Conservation (phyloP, 2,797 vertebrate genomes). For the Chrosomus eos region DNA sequence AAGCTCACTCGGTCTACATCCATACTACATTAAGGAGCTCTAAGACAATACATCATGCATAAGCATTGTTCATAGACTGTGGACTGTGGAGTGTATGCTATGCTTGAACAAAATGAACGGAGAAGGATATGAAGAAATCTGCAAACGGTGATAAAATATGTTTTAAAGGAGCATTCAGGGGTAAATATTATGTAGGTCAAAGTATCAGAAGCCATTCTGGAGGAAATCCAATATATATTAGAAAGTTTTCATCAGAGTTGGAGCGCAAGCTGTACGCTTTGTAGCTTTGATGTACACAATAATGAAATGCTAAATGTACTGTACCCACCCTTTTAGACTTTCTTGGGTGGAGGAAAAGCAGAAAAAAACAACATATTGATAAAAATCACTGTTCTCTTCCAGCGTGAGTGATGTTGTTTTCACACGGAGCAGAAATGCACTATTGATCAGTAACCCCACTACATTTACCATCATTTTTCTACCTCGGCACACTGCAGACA, state of each 20-base stretch:
- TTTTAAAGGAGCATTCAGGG: neutral
- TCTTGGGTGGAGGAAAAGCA: neutral
- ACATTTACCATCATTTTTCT: conserved; percentile 78
- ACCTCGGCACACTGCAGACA: conserved; percentile 67
- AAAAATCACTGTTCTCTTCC: conserved; percentile 68
- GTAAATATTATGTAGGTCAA: conserved; percentile 41
- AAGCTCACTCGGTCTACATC: conserved; percentile 50
- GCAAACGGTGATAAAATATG: neutral
- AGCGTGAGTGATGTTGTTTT: conserved; percentile 75
- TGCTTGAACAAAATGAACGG: neutral
- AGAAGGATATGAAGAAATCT: neutral
- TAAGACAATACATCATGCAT: conserved; percentile 36
- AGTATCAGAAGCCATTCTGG: conserved; percentile 25
- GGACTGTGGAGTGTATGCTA: neutral
- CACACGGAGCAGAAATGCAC: conserved; percentile 76
- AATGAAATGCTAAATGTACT: conserved; percentile 73
- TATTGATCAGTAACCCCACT: conserved; percentile 79
- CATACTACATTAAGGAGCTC: conserved; percentile 31
- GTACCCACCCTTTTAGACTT: conserved; percentile 44
- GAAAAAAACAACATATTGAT: conserved; percentile 66
- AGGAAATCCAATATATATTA: conserved; percentile 50
- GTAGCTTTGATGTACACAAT: conserved; percentile 68
- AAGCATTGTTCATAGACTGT: neutral
- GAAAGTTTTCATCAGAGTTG: neutral
- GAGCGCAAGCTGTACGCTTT: neutral